A percentile compares a stretch with the other conserved stretches of the same genome.
Evolutionary conservation across 92 coral and sea anemone genomes (phyloP).

Genomic region (Parazoanthus darwini): DNA sequence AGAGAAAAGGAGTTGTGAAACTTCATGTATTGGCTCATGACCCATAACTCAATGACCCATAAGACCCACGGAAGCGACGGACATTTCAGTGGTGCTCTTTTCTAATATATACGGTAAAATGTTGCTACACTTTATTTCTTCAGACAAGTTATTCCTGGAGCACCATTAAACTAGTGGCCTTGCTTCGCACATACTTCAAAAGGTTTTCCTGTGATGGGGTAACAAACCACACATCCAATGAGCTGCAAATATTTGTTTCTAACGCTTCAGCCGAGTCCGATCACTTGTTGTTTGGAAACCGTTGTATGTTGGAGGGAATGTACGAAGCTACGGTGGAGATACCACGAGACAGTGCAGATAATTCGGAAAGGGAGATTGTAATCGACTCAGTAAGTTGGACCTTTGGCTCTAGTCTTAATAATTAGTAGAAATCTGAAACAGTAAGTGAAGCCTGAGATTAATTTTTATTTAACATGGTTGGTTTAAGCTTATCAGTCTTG

Average conservation of each 20-base stretch:
- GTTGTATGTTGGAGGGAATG: slow-evolving; percentile 68
- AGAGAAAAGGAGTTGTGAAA: no score
- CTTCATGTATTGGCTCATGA: no score
- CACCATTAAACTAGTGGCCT: slow-evolving; percentile 50
- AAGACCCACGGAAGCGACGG: no score
- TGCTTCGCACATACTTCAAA: slow-evolving; percentile 65
- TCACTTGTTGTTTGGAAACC: slow-evolving; percentile 67
- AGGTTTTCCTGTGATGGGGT: slow-evolving; percentile 74
- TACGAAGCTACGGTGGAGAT: slow-evolving; percentile 61
- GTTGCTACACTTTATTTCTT: neutral
- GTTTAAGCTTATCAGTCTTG: no score
- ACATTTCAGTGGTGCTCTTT: neutral
- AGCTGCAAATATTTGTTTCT: slow-evolving; percentile 49
- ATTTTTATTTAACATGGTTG: no score
- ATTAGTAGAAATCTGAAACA: neutral
- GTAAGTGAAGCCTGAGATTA: neutral
- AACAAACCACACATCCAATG: slow-evolving; percentile 51
- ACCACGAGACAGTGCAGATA: slow-evolving; percentile 47
- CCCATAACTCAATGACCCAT: no score
- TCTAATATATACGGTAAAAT: no score
- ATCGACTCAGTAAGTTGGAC: slow-evolving; percentile 84
- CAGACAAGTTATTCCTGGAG: slow-evolving; percentile 80
- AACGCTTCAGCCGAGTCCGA: slow-evolving; percentile 52
- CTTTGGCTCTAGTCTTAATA: neutral
- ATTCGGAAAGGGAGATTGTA: slow-evolving; percentile 43